Evolutionary conservation across 2,797 vertebrate species (phyloP), one percentile per base, ranked within the genome.

Genomic region (Hyperoplus immaculatus): DNA sequence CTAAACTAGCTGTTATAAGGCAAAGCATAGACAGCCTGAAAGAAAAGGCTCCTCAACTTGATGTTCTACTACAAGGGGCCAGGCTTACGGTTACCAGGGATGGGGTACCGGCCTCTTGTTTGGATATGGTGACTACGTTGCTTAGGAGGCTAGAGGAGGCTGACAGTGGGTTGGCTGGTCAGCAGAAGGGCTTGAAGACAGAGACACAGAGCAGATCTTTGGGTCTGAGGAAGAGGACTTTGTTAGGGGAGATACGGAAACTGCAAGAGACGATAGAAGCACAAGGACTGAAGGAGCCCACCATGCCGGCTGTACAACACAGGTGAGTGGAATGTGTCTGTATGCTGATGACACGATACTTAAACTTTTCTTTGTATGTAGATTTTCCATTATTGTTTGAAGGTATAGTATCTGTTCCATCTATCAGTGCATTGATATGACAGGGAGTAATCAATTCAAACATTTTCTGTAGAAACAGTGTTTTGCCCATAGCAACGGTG

Each of bases 231-330:
- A 96, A 90, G 41, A 88, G 87, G 43, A 92, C 93, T 2, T 89
- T 97, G 69, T 75, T 95, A 69, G 96, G 92, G 67, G 95, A 91
- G 81, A 92, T 99, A 85, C 95, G 94, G 68, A 97, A 95, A 74
- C 76, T 99, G 11, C 93, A 89, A 60, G 93, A 91, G 4, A 87
- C 85, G 0, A 93, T 96, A 4, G 93, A 94, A 75, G 92, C 84
- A 41, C 92, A 96, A 84, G 95, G 96, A 8, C 92, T 99, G 63
- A 97, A 95, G 80, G 98, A 99, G 87, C 95, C 97, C 54, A 97
- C 97, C 13, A 93, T 95, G 67, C 98, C 97, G n/a, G 97, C 97
- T 8, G 89, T 99, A 29, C 97, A 97, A n/a, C 95, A 97, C 81
- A 97, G 97, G 98, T 99, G 66, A 12, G 86, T 75, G n/a, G 42